These are phyloP conservation scores for Macropodus opercularis DNA, from an alignment of 2,797 vertebrate species.

Conservation along the genomic window DNA sequence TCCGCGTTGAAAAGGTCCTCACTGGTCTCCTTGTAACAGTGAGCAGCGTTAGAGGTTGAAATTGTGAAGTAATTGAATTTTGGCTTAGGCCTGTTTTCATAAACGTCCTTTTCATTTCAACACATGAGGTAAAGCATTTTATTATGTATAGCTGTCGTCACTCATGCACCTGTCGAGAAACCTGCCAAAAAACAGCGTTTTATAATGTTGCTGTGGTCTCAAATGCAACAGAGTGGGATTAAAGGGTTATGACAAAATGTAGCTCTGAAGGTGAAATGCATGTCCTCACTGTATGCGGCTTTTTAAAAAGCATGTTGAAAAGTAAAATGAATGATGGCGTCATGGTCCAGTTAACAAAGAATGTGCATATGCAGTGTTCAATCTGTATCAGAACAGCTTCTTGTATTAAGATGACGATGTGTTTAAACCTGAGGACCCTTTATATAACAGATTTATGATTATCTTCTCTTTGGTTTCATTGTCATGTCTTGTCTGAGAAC, in stretches of 20 bases:
- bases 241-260: background rate
- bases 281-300: background rate
- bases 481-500: background rate
- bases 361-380: background rate
- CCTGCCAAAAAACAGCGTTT: slow-evolving; percentile 25
- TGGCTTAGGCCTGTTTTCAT: slow-evolving; percentile 36
- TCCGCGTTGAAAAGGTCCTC: slow-evolving; percentile 55
- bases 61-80: slow-evolving; percentile 70
- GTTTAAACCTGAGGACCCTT: too few species aligned
- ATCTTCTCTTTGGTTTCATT: too few species aligned
- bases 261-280: background rate
- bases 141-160: slow-evolving; percentile 9
- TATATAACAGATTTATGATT: too few species aligned
- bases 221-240: background rate
- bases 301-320: background rate
- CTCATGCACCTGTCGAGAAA: slow-evolving; percentile 32
- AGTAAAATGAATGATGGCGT: background rate
- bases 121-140: slow-evolving; percentile 37
- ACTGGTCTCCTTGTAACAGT: slow-evolving; percentile 51
- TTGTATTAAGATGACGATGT: too few species aligned
- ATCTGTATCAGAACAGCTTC: background rate
- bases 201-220: background rate
- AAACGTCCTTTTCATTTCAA: slow-evolving; percentile 42
- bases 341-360: too few species aligned
- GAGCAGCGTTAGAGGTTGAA: slow-evolving; percentile 41